A percentile compares a stretch with the other conserved stretches of the same genome.
Evolutionary conservation across 2,888 invertebrate genomes (phyloP).

Genomic region (Leptinotarsa rubiginosa): DNA sequence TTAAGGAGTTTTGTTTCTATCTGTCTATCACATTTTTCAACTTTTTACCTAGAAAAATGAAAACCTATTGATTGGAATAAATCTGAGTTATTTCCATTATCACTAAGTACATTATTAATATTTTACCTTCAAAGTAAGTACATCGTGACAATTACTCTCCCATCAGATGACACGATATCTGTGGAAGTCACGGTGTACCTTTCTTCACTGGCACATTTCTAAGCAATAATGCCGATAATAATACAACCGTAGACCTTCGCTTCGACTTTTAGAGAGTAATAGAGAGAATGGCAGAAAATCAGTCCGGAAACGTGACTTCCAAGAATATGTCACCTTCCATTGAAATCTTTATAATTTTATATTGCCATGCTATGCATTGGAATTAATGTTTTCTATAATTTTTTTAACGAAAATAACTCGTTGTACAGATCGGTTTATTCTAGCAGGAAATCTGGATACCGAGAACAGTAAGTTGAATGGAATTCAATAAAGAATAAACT

Average conservation of each 20-base stretch:
- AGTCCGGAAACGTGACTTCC: constrained; percentile 25
- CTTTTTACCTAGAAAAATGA: too few relatives aligned
- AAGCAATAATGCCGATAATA: not conserved
- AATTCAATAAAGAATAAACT: too few relatives aligned
- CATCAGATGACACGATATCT: constrained; percentile 12
- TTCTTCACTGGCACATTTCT: constrained; percentile 10
- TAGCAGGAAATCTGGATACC: too few relatives aligned
- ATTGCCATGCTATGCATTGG: not conserved
- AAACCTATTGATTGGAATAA: too few relatives aligned
- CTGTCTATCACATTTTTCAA: too few relatives aligned
- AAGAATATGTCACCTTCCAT: constrained; percentile 9
- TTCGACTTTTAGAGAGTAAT: constrained; percentile 13
- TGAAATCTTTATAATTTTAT: not conserved
- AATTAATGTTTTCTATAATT: not conserved
- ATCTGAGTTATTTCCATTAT: too few relatives aligned
- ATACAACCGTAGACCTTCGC: not conserved
- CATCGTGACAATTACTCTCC: constrained; percentile 7
- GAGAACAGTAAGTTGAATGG: too few relatives aligned
- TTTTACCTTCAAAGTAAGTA: not conserved
- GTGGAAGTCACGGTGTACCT: constrained; percentile 14
- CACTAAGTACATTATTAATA: not conserved
- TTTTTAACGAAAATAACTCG: not conserved
- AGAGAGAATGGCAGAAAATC: constrained; percentile 21
- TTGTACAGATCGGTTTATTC: not conserved
- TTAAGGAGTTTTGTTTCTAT: too few relatives aligned